Base-by-base conservation (phyloP, 1,140 invertebrate species). In the Lordiphosa clarofinis region DNA sequence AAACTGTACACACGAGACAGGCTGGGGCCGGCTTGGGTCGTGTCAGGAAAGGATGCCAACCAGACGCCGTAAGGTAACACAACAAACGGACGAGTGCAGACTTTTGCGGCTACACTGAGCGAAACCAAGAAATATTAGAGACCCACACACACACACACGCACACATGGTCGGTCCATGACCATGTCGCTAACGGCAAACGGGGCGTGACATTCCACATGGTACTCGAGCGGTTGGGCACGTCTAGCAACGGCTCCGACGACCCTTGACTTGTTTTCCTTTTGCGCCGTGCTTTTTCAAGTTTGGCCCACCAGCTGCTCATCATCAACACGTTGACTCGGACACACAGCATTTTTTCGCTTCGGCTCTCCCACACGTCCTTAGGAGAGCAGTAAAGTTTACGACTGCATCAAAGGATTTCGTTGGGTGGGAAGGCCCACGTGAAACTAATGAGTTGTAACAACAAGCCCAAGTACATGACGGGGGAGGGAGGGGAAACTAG, bases 371-470 rank as follows among this genome's bases (percentile, higher is more conserved):
- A 10, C n/a, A 4, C 13, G 39, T 31, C 44, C 56, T 65, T 56
- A 50, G 54, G 68, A 56, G 54, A 63, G 63, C 58, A 39, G 64
- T 68, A 68, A 68, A 63, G 54, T 63, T 75, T 73, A 74, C 73
- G 71, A 65, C 71, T 75, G 72, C 71, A 74, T 75, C 72, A 75
- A 75, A 75, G 72, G 72, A 70, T 70, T 75, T 69, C 37, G 49
- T 43, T 43, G 10, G 37, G 33, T 40, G 6, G 2, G 24, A 28
- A 28, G 24, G 24, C n/a, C 9, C 46, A 70, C 73, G 67, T 59
- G 72, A 69, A 75, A 69, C 72, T 74, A 75, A 75, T 75, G 71
- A 75, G 72, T 75, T 75, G 72, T 75, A 70, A 74, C 71, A 74
- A 75, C 71, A 75, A 74, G 71, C 65, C 54, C 57, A 46, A 62